Conservation (phyloP, 2,113 vertebrate species). For the Xenus cinereus region DNA sequence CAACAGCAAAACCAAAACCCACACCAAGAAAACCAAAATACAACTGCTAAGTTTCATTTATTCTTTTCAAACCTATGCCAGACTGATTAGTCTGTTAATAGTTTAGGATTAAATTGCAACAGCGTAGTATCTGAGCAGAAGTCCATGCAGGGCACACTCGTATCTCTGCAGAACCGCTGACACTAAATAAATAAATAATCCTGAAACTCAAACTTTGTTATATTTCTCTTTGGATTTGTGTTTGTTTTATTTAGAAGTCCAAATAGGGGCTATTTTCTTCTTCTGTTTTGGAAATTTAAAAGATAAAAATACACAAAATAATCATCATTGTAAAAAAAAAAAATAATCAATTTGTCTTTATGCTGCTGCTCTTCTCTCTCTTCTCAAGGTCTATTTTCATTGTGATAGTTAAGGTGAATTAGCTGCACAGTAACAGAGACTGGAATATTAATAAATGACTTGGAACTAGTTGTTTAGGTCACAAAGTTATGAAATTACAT, state of each 20-base stretch:
- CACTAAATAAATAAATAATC: not conserved
- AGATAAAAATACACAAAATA: not conserved
- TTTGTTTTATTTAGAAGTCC: not conserved
- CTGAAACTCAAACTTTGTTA: not conserved
- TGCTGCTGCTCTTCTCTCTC: not conserved
- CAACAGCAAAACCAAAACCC: not conserved
- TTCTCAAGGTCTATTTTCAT: not conserved
- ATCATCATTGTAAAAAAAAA: not conserved
- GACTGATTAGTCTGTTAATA: not conserved
- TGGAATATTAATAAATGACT: not conserved
- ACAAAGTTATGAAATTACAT: not conserved
- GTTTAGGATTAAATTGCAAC: not conserved
- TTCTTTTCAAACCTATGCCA: not conserved
- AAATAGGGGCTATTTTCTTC: not conserved
- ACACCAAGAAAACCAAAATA: not conserved
- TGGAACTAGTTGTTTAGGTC: not conserved
- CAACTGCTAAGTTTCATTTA: not conserved
- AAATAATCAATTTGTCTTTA: not conserved
- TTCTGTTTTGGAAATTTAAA: not conserved
- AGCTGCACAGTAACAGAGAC: not conserved
- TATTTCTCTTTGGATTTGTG: not conserved
- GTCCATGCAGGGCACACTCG: rapidly evolving
- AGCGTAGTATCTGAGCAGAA: not conserved
- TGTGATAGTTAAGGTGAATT: not conserved
- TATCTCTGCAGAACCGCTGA: not conserved